Percentiles rank a stretch among this genome's conserved stretches.
phyloP scores from a whole-genome alignment of 2,113 vertebrate genomes.

The Theristicus caerulescens region DNA sequence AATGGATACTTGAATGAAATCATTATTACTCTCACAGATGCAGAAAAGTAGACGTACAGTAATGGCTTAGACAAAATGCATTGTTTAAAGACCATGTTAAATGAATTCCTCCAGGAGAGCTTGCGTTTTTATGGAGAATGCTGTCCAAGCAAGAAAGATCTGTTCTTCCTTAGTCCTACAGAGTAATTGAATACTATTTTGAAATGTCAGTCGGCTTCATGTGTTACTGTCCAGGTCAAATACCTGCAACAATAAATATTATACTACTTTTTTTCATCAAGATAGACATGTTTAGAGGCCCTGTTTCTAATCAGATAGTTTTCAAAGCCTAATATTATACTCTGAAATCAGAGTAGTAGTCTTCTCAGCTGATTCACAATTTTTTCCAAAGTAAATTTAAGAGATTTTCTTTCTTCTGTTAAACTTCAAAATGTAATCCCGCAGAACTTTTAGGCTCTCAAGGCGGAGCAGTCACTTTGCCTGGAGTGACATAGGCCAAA shows the following conservation, averaged over 20 bases:
- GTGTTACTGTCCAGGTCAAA: neutral
- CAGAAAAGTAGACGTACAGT: slow-evolving; percentile 12
- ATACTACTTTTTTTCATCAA: neutral
- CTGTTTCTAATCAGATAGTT: neutral
- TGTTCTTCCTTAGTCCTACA: slow-evolving; percentile 6
- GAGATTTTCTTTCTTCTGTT: neutral
- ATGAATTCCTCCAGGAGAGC: slow-evolving; percentile 6
- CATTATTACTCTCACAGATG: slow-evolving; percentile 10
- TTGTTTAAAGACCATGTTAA: slow-evolving; percentile 39
- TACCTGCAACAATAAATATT: slow-evolving; percentile 12
- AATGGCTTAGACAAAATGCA: slow-evolving; percentile 21
- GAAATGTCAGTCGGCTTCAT: neutral
- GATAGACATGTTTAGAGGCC: neutral
- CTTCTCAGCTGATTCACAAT: neutral
- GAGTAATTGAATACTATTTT: neutral
- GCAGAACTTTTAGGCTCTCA: neutral
- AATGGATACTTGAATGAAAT: slow-evolving; percentile 46
- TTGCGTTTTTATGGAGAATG: slow-evolving; percentile 1
- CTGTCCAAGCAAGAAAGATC: neutral
- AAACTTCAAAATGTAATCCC: neutral
- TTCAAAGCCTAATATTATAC: neutral
- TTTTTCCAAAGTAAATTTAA: neutral
- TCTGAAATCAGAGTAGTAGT: neutral
- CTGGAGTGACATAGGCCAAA: neutral
- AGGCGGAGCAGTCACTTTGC: neutral